These are phyloP conservation scores for Drosophila bipectinata DNA, from an alignment of 1,140 invertebrate genomes.

Conservation along the genomic window DNA sequence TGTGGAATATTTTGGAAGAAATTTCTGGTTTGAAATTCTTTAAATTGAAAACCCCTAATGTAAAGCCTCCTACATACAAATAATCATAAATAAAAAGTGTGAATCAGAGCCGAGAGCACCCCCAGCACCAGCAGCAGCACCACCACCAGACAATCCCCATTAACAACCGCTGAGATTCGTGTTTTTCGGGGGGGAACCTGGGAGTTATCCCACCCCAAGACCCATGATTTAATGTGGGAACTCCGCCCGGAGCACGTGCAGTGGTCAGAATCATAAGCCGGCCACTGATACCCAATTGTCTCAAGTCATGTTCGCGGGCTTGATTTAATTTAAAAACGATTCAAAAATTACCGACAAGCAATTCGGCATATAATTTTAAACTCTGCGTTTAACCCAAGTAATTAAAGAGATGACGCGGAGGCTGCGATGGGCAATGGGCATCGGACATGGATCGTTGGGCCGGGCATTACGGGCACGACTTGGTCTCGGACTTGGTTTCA, in stretches of 20 bases:
- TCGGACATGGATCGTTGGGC: background rate
- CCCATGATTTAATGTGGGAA: conserved; percentile 76
- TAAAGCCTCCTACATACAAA: conserved; percentile 4
- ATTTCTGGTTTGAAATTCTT: background rate
- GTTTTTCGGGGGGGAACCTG: conserved; percentile 8
- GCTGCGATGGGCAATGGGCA: conserved; percentile 1
- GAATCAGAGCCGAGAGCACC: conserved; percentile 32
- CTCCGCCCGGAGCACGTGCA: conserved; percentile 63
- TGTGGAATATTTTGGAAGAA: background rate
- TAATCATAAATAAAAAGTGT: conserved; percentile 38
- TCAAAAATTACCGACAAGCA: conserved; percentile 69
- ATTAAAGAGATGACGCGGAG: conserved; percentile 70
- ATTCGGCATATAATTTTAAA: conserved; percentile 73
- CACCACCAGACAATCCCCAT: conserved; percentile 18
- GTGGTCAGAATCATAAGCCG: conserved; percentile 29
- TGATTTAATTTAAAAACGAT: conserved; percentile 82
- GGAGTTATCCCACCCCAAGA: conserved; percentile 8
- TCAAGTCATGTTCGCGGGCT: conserved; percentile 44
- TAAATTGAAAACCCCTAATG: too few relatives aligned
- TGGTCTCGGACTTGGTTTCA: conserved; percentile 53
- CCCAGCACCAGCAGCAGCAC: conserved; percentile 1
- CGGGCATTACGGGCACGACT: conserved; percentile 34
- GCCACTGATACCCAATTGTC: conserved; percentile 33
- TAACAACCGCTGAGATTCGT: conserved; percentile 39
- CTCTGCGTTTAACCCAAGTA: conserved; percentile 76